Conservation (phyloP, 2,113 vertebrate genomes). For the Pavo muticus region DNA sequence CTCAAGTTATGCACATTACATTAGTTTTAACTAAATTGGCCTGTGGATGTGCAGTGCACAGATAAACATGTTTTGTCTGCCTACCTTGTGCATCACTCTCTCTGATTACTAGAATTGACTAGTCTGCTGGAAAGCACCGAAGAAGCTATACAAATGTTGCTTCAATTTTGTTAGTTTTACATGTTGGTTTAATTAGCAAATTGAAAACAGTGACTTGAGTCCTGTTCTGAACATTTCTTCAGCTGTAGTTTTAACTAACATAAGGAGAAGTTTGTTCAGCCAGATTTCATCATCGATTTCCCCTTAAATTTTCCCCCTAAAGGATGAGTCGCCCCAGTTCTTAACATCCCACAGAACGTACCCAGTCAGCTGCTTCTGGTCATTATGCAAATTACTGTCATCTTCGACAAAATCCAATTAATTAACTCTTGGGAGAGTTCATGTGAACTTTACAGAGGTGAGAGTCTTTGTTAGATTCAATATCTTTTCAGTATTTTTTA, state of each 20-base stretch:
- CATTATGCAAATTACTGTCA: neutral
- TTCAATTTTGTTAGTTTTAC: neutral
- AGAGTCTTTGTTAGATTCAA: neutral
- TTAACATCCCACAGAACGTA: neutral
- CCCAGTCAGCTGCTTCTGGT: neutral
- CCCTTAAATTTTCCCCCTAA: neutral
- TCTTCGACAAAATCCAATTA: neutral
- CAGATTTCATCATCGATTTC: neutral
- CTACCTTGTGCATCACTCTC: neutral
- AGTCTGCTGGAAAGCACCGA: neutral
- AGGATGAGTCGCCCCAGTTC: neutral
- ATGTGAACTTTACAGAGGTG: neutral
- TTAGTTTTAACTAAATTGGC: neutral
- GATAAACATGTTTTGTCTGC: neutral
- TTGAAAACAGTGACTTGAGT: neutral
- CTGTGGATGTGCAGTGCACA: neutral
- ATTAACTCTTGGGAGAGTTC: neutral
- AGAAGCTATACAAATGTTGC: neutral
- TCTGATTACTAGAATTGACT: neutral
- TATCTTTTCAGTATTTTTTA: neutral
- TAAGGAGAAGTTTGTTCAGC: neutral
- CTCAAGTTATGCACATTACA: neutral
- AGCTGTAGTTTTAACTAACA: neutral
- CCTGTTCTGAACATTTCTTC: neutral
- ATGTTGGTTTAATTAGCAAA: neutral